phyloP scores from a whole-genome alignment of 2,797 vertebrate genomes.

The Acanthornis magna region DNA sequence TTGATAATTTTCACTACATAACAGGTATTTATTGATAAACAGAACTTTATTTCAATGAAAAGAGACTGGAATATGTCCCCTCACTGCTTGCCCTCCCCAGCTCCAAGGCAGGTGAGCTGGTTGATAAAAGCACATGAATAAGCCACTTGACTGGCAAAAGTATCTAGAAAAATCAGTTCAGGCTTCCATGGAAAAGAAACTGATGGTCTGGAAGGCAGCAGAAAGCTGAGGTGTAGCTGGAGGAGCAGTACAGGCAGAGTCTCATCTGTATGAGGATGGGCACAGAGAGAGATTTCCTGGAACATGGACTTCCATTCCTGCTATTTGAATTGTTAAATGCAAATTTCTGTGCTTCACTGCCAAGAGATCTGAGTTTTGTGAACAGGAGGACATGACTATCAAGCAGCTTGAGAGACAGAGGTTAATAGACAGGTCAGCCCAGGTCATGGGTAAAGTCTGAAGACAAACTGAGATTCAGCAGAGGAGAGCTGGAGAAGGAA shows the following conservation, averaged over 20 bases:
- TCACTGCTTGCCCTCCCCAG: neutral
- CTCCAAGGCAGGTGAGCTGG: neutral
- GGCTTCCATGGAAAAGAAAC: neutral
- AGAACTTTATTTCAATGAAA: neutral
- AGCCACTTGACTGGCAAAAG: neutral
- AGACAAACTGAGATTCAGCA: neutral
- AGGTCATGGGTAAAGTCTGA: slow-evolving; percentile 51
- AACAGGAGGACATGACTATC: neutral
- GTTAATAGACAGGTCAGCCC: slow-evolving; percentile 15
- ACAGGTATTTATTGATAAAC: neutral
- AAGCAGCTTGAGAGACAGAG: neutral
- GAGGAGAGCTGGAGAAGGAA: neutral
- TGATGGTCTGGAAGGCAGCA: neutral
- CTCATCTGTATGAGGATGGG: neutral
- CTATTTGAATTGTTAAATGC: neutral
- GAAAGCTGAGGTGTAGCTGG: neutral
- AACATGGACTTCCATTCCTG: neutral
- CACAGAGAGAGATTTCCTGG: neutral
- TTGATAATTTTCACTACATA: neutral
- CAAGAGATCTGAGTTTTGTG: neutral
- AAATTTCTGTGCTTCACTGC: neutral
- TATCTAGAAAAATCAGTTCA: neutral
- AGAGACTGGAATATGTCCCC: neutral
- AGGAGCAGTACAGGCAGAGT: neutral
- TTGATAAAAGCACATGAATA: neutral